Evolutionary conservation across 2,888 invertebrate genomes (phyloP), one percentile per base, ranked within the genome.

Genomic region (Parapristionchus giblindavisi): DNA sequence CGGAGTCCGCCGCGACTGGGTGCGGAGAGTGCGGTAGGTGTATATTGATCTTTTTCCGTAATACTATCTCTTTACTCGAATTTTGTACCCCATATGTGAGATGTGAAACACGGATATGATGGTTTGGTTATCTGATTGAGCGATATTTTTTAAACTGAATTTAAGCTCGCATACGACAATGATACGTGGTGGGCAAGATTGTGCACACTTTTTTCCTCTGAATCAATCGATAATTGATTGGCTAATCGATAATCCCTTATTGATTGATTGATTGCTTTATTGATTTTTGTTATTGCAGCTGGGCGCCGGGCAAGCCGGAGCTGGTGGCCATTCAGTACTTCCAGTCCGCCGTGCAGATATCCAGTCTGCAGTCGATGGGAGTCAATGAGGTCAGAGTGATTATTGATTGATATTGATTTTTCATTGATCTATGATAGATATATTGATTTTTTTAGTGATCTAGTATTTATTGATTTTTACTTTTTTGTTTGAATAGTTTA

Each of bases 251-350:
- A 51, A 14, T 51, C 21, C 14, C 51, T 51, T 27, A 56, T 24
- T 11, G 24, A 24, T 56, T 14, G 24, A n/a, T 27, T 56, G 56
- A 27, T 17, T 56, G 6, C n/a, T 27, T 56, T 56, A 40, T 34
- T 14, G 24, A 48, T 17, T 27, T 52, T 68, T 52, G 43, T 29
- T 48, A 1, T 66, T 51, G 48, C 40, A 71, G 71, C 54, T 79
- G 79, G 79, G 76, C 74, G 17, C 77, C 73, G 32, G 77, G 66
- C 38, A 75, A 78, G 58, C 77, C 79, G 14, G 70, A 65, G 51
- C 78, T 77, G 60, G 76, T 79, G 29, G 79, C 79, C 27, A 77
- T 79, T 51, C 79, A 79, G 66, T 79, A 78, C 52, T 79, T 78
- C 68, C 79, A 75, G 48, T 74, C 77, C 36, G 76, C 78, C 3